Base-by-base conservation (phyloP, 2,888 invertebrate species). In the Tachina fera region DNA sequence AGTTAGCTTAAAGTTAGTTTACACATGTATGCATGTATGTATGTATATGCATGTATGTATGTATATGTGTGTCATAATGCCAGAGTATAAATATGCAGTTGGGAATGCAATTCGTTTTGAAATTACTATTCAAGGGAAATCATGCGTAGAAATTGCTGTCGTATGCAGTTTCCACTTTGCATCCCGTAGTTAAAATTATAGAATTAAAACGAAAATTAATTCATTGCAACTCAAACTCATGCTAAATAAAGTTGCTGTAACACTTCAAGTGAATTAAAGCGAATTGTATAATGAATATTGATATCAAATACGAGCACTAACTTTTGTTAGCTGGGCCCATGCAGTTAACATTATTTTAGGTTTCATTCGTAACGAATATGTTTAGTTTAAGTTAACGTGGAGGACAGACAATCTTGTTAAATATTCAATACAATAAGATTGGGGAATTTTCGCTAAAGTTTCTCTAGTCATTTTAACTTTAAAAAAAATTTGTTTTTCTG, bases 121-220 rank as follows among this genome's bases (percentile, higher is more conserved):
- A 77, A 70, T 39, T 45, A 31, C 45, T 51, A 56, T 45, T 65
- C 19, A 49, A 58, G 65, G 67, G 65, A 71, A 81, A 80, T 65
- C 45, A 70, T 19, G 65, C 72, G 47, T 68, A 53, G 11, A 65
- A 82, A 77, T 43, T 83, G 43, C 63, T 71, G 76, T 71, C 83
- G 58, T 67, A 71, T 63, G 11, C 70, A 75, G 60, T 75, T 63
- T 76, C 39, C 16, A 63, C 53, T 49, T 45, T 13, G 70, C 10
- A 47, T 45, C 14, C 67, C 16, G 56, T 74, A 72, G 49, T 58
- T 72, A 53, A 61, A 82, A 76, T 65, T 47, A 65, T 71, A 49
- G 47, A 67, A 75, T 51, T 75, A 13, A 58, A 60, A 72, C 60
- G 31, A 45, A 72, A 76, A 68, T 47, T 63, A 22, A 77, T 56